Percentiles rank a stretch among this genome's conserved stretches.
These are phyloP conservation scores for Sebastes ruberrimus DNA, from an alignment of 2,797 vertebrate species.

Conservation along the genomic window DNA sequence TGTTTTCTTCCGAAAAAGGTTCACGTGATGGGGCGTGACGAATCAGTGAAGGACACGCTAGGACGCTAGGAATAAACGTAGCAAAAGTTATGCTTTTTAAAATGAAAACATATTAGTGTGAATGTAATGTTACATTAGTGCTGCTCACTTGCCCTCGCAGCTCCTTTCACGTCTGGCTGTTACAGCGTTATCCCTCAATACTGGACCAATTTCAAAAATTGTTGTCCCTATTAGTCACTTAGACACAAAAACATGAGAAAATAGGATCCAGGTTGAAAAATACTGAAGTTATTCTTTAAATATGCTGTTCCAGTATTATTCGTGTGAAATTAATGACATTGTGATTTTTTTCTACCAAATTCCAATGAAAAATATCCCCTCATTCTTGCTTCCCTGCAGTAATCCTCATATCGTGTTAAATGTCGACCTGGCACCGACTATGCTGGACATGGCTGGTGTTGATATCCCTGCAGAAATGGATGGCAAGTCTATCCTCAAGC, in stretches of 20 bases:
- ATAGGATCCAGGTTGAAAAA: neutral
- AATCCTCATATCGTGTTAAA: constrained; percentile 95
- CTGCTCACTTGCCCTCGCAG: neutral
- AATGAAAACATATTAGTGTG: neutral
- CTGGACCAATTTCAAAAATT: too few species aligned
- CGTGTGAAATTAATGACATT: neutral
- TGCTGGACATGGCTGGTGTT: constrained; percentile 95
- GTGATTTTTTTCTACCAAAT: neutral
- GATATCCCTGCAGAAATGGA: constrained; percentile 96
- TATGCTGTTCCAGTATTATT: neutral
- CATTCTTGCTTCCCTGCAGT: constrained; percentile 63
- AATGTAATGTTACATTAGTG: too few species aligned
- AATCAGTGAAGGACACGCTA: neutral
- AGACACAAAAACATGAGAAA: neutral
- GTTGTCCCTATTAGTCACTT: neutral
- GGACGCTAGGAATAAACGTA: neutral
- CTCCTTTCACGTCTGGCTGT: neutral
- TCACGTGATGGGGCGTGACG: neutral
- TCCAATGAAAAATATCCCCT: neutral
- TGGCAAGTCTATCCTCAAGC: constrained; percentile 95
- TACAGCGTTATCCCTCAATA: neutral
- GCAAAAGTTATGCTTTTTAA: neutral
- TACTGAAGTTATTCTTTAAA: neutral
- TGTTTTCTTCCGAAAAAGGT: too few species aligned
- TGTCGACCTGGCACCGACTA: constrained; percentile 93